Conservation (phyloP, 2,797 vertebrate species). For the Tarsius wallacei region DNA sequence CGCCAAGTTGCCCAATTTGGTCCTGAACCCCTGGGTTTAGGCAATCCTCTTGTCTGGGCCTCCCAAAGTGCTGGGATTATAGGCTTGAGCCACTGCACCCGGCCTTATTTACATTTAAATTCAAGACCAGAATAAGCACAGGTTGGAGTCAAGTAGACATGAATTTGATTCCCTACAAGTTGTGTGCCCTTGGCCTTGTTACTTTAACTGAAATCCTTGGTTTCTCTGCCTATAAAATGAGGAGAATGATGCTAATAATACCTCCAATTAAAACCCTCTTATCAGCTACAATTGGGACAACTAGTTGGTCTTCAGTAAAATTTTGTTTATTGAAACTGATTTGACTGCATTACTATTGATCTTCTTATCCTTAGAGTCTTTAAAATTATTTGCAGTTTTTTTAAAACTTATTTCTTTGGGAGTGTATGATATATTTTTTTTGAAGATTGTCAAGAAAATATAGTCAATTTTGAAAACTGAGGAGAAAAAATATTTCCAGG, state of each 20-base stretch:
- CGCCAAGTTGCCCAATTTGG: no score
- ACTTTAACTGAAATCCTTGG: conserved; percentile 9
- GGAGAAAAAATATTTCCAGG: neutral
- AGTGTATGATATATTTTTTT: conserved; percentile 18
- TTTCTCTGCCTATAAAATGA: neutral
- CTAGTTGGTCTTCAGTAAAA: conserved; percentile 7
- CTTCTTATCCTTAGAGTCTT: neutral
- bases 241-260: neutral
- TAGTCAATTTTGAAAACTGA: neutral
- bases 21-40: no score
- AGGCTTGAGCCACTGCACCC: no score
- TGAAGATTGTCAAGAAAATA: neutral
- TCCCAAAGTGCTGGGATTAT: no score
- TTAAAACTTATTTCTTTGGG: neutral
- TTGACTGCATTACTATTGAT: neutral
- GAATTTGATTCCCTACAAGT: neutral
- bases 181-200: neutral
- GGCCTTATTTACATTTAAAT: neutral
- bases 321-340: neutral
- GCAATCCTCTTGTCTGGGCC: no score
- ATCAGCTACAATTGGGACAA: neutral
- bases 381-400: neutral
- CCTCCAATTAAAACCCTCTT: neutral
- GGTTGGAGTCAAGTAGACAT: neutral
- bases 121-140: neutral